phyloP scores from a whole-genome alignment of 1,140 invertebrate genomes.

The Luehdorfia chinensis region DNA sequence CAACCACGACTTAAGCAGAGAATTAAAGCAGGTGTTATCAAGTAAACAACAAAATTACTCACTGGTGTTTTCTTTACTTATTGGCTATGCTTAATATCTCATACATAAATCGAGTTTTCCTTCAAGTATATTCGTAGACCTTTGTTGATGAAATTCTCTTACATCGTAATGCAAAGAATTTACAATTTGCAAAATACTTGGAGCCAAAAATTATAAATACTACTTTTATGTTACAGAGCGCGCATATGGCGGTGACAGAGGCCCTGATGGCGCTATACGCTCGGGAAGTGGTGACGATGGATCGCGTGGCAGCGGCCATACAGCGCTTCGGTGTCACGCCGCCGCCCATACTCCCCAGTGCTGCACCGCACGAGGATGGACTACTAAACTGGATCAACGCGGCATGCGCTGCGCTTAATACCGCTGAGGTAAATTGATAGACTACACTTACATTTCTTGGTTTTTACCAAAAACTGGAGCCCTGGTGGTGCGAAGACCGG shows the following conservation, averaged over 20 bases:
- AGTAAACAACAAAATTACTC: too few relatives aligned
- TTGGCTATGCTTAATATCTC: too few relatives aligned
- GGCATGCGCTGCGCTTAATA: constrained; percentile 85
- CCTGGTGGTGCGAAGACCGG: too few relatives aligned
- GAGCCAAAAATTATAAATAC: too few relatives aligned
- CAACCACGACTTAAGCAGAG: too few relatives aligned
- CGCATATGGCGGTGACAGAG: constrained; percentile 98
- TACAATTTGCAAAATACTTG: too few relatives aligned
- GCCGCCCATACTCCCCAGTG: constrained; percentile 63
- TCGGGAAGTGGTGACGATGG: constrained; percentile 93
- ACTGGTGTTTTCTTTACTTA: too few relatives aligned
- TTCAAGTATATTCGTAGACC: too few relatives aligned
- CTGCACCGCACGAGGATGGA: constrained; percentile 88
- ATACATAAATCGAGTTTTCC: too few relatives aligned
- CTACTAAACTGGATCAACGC: constrained; percentile 95
- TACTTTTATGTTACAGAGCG: constrained; percentile 81
- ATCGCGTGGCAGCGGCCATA: constrained; percentile 91
- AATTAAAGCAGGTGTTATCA: too few relatives aligned
- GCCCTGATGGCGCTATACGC: constrained; percentile 97
- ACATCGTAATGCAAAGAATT: too few relatives aligned
- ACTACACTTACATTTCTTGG: neutral
- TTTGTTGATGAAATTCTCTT: too few relatives aligned
- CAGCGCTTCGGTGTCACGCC: constrained; percentile 79
- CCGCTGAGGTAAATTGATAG: constrained; percentile 56
- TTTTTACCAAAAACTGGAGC: neutral